Base-by-base conservation (phyloP, 64 coral and sea anemone genomes). In the Anthopleura sola region DNA sequence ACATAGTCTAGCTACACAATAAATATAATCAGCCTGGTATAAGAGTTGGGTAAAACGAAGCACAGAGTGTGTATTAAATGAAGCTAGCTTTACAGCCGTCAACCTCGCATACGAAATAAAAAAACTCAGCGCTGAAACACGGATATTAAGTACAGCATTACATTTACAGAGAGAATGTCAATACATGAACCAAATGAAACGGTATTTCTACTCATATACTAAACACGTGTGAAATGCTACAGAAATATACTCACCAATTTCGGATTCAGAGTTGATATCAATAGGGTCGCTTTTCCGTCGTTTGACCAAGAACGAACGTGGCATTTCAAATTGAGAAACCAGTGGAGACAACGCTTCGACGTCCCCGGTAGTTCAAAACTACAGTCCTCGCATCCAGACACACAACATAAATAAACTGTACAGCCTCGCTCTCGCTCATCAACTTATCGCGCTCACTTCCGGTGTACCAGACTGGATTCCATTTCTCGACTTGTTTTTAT, bases 281-380 rank as follows among this genome's bases (percentile, higher is more conserved):
- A 66, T 18, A 82, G 69, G 36, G 40, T 48, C 64, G 36, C 88
- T 90, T 47, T 78, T 90, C 57, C 81, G 31, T 55, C 88, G 82
- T 24, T 90, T 90, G 48, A 90, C 88, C 49, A 90, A 82, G 51
- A 90, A 90, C 16, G 88, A 90, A 21, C 88, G 81, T 24, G 88
- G 88, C 88, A 90, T 90, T 79, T 79, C 76, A 79, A 79, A 78
- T 40, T 78, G n/a, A 21, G 62, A n/a, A n/a, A 77, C 4, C 37
- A 37, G 33, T 36, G n/a, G 24, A 36, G 20, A 36, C 18, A 24
- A 48, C 44, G 16, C 20, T 44, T 79, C 76, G 24, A 11, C 19
- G 36, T 38, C 2, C 37, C 0, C 36, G 0, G 76, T 44, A 8
- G 37, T 5, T 9, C 76, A 44, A 79, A 79, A 79, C 34, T 79